A percentile compares a stretch with the other conserved stretches of the same genome.
These are phyloP conservation scores for Hucho hucho DNA, from an alignment of 2,113 vertebrate genomes.

Conservation along the genomic window DNA sequence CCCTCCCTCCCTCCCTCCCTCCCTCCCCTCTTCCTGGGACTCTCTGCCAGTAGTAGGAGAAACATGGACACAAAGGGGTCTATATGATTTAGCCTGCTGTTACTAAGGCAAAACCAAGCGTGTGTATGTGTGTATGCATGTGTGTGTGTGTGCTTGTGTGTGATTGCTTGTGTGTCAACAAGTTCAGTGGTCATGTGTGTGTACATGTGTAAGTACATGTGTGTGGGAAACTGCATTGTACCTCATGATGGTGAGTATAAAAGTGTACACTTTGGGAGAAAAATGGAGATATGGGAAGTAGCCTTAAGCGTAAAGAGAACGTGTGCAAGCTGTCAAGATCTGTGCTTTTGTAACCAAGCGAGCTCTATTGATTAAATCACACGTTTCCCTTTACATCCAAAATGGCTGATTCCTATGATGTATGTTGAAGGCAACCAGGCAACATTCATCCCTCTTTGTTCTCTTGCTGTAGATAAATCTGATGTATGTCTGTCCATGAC, in stretches of 20 bases:
- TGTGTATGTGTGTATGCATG: not conserved
- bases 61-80: conserved; percentile 18
- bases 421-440: conserved; percentile 16
- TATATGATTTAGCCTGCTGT: conserved; percentile 31
- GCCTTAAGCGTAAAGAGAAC: no score
- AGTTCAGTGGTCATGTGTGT: not conserved
- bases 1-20: no score
- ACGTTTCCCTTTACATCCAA: not conserved
- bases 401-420: not conserved
- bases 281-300: not conserved
- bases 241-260: not conserved
- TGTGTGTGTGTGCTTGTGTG: not conserved
- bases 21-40: no score
- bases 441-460: conserved; percentile 22
- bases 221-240: not conserved
- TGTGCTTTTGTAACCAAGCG: no score
- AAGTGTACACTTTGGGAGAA: not conserved
- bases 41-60: not conserved
- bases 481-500: not conserved
- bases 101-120: conserved; percentile 17
- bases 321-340: no score
- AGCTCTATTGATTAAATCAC: not conserved
- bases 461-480: conserved; percentile 32
- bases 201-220: not conserved
- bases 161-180: not conserved